These are phyloP conservation scores for Protosalanx chinensis DNA, from an alignment of 2,797 vertebrate genomes.

Conservation along the genomic window DNA sequence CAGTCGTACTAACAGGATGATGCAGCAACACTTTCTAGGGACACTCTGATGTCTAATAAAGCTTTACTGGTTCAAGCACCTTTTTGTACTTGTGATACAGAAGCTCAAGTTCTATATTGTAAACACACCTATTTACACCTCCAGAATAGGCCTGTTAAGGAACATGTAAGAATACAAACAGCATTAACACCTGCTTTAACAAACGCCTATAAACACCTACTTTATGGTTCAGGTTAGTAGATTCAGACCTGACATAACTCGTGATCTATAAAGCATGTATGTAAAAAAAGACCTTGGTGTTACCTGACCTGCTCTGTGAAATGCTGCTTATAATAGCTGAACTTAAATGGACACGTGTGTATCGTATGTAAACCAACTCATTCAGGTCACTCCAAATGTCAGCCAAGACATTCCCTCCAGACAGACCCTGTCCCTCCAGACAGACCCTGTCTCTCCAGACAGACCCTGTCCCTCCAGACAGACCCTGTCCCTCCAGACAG, in stretches of 20 bases:
- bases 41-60: background rate
- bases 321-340: background rate
- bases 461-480: too few species aligned
- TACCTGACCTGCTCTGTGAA: too few species aligned
- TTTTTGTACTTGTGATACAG: background rate
- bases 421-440: too few species aligned
- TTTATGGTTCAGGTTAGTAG: too few species aligned
- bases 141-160: too few species aligned
- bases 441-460: too few species aligned
- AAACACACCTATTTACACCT: background rate
- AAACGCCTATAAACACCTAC: too few species aligned
- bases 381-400: constrained; percentile 11
- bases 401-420: constrained; percentile 7
- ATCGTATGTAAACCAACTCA: constrained; percentile 9
- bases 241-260: too few species aligned
- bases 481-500: too few species aligned
- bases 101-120: background rate
- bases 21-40: background rate
- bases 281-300: background rate
- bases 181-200: too few species aligned
- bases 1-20: background rate
- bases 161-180: background rate
- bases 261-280: background rate
- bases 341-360: background rate
- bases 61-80: background rate